Conservation (phyloP, 2,113 vertebrate species). For the Laterallus jamaicensis region DNA sequence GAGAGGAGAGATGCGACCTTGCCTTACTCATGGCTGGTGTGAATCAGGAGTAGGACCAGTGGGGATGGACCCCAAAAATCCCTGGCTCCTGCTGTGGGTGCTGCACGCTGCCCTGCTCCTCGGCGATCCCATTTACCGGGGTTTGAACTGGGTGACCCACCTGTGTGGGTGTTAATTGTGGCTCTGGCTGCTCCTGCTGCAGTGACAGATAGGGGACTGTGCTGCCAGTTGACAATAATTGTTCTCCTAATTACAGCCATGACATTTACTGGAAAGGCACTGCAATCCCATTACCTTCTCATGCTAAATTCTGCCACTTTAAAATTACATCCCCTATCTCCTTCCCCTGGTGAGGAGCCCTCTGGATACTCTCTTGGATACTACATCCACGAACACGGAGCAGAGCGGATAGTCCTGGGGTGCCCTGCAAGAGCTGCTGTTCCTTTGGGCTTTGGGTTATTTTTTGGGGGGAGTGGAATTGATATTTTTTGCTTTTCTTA, state of each 20-base stretch:
- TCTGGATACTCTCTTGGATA: not conserved
- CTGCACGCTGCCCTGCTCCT: not conserved
- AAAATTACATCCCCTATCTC: not conserved
- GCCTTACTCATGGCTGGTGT: fast-evolving
- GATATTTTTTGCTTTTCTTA: not conserved
- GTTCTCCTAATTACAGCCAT: slow-evolving; percentile 68
- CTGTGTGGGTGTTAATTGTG: not conserved
- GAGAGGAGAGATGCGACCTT: fast-evolving
- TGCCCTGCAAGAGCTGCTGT: fast-evolving
- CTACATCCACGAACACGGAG: fast-evolving
- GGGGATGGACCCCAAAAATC: not conserved
- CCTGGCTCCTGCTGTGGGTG: fast-evolving
- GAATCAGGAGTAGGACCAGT: fast-evolving
- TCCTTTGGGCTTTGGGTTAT: not conserved
- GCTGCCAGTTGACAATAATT: slow-evolving; percentile 63
- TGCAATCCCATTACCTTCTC: slow-evolving; percentile 55
- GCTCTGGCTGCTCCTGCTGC: slow-evolving; percentile 24
- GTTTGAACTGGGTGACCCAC: not conserved
- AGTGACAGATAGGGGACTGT: slow-evolving; percentile 60
- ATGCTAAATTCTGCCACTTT: not conserved
- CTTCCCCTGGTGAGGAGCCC: not conserved
- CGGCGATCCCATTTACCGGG: not conserved
- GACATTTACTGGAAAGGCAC: slow-evolving; percentile 71
- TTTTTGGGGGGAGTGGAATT: no score
- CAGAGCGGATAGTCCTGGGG: fast-evolving